phyloP scores from a whole-genome alignment of 2,888 invertebrate species.

The Dexiosoma caninum region DNA sequence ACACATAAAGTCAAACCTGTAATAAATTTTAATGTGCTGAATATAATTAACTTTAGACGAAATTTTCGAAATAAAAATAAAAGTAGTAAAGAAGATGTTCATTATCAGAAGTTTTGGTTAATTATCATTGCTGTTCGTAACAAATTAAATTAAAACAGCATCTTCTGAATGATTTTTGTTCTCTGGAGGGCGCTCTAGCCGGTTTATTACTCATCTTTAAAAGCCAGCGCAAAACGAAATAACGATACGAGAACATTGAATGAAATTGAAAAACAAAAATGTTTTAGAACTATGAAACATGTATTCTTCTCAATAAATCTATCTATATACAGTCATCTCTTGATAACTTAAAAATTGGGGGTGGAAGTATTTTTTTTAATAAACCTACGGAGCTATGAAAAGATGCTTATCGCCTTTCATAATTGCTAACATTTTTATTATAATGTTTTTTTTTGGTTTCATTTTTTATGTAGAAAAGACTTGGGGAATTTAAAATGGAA shows the following conservation, averaged over 20 bases:
- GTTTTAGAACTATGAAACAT: background rate
- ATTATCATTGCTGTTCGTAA: background rate
- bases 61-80: conserved; percentile 5
- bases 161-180: conserved; percentile 23
- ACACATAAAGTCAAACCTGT: conserved; percentile 32
- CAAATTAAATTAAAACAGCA: conserved; percentile 9
- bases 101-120: background rate
- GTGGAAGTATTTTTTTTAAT: too few relatives aligned
- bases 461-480: too few relatives aligned
- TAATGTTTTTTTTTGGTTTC: too few relatives aligned
- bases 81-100: conserved; percentile 53
- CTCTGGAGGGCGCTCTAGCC: conserved; percentile 54
- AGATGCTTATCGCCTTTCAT: too few relatives aligned
- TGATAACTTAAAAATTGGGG: too few relatives aligned
- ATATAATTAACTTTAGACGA: conserved; percentile 40
- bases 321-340: too few relatives aligned
- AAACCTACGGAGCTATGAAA: too few relatives aligned
- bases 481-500: too few relatives aligned
- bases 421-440: too few relatives aligned
- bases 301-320: background rate
- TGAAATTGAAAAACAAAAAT: background rate
- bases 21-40: conserved; percentile 48
- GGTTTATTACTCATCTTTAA: conserved; percentile 72
- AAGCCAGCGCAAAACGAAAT: background rate
- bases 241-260: background rate